Percentiles rank a stretch among this genome's conserved stretches.
Evolutionary conservation across 2,113 vertebrate genomes (phyloP).

Genomic region (Hippocampus guttulatus): DNA sequence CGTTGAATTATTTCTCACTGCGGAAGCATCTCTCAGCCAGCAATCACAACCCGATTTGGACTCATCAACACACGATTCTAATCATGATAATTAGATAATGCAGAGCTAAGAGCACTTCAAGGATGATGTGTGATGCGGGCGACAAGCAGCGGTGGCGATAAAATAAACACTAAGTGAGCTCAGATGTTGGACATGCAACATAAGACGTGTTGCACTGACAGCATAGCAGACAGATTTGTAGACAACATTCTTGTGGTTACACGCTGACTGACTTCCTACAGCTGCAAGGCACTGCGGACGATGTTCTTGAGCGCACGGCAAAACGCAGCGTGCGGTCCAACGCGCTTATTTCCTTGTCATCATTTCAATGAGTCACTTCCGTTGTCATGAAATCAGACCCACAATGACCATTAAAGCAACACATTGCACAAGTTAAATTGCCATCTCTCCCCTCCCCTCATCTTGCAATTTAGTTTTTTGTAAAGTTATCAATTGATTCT

Average conservation of each 20-base stretch:
- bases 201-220: constrained; percentile 47
- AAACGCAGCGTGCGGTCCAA: background rate
- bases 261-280: constrained; percentile 69
- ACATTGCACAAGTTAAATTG: background rate
- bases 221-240: constrained; percentile 60
- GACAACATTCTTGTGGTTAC: constrained; percentile 48
- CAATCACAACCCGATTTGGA: constrained; percentile 7
- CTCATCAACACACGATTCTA: constrained; percentile 19
- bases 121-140: constrained; percentile 26
- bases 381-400: background rate
- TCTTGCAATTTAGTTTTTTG: background rate
- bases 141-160: constrained; percentile 30
- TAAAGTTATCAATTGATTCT: background rate
- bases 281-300: constrained; percentile 36
- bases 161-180: constrained; percentile 35
- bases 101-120: constrained; percentile 2
- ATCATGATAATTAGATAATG: constrained; percentile 13
- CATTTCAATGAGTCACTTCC: background rate
- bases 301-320: background rate
- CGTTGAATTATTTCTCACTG: constrained; percentile 18
- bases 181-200: constrained; percentile 35
- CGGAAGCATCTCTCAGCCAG: constrained; percentile 9
- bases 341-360: background rate
- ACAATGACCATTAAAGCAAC: background rate
- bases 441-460: background rate